Evolutionary conservation across 2,113 vertebrate genomes (phyloP).

Genomic region (Urocynchramus pylzowi): DNA sequence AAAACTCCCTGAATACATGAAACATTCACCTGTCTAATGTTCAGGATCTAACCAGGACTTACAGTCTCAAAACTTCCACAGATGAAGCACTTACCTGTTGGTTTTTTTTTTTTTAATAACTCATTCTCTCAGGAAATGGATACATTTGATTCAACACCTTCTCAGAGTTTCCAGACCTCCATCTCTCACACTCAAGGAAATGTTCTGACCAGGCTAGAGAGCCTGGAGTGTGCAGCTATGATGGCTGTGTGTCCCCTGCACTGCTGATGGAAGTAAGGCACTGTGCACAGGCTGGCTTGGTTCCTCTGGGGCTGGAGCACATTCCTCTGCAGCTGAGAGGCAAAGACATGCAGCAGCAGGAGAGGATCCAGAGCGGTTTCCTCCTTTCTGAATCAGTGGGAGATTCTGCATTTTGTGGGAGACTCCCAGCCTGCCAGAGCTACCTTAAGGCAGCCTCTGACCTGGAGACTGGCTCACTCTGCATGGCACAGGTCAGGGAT

Average conservation of each 20-base stretch:
- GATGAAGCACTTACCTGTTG: not conserved
- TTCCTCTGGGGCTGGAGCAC: not conserved
- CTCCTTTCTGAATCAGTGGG: not conserved
- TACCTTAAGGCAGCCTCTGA: not conserved
- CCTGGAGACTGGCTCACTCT: not conserved
- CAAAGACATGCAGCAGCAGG: rapidly evolving
- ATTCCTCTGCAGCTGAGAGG: not conserved
- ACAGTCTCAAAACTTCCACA: not conserved
- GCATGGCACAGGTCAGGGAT: rapidly evolving
- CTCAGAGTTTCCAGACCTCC: not conserved
- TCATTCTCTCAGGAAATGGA: not conserved
- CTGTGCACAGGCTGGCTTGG: rapidly evolving
- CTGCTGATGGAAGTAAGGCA: not conserved
- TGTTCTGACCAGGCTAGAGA: not conserved
- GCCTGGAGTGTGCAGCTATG: not conserved
- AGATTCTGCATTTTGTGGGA: not conserved
- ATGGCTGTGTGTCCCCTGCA: rapidly evolving
- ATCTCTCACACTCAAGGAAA: not conserved
- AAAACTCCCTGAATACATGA: not conserved
- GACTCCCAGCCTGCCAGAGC: not conserved
- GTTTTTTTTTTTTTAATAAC: not conserved
- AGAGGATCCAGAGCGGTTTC: not conserved
- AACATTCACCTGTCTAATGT: not conserved
- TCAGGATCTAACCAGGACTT: not conserved
- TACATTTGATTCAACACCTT: not conserved